A percentile compares a stretch with the other conserved stretches of the same genome.
Evolutionary conservation across 2,113 vertebrate genomes (phyloP).

Genomic region (Tor tambroides): DNA sequence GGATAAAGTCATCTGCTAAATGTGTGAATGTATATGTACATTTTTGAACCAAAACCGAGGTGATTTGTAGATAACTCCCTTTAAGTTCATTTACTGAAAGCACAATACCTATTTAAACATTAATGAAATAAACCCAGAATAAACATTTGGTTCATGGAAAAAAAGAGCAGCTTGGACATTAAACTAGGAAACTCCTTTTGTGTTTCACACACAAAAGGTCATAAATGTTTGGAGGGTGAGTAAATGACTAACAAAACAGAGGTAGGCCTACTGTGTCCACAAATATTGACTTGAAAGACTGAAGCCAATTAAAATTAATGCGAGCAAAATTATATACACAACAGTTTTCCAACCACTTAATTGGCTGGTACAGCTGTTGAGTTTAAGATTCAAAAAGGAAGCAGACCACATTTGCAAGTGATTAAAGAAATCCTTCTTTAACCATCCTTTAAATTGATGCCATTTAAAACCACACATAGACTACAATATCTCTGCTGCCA

Average conservation of each 20-base stretch:
- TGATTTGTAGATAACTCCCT: too few species aligned
- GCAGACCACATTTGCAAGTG: slow-evolving; percentile 5
- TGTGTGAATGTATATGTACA: too few species aligned
- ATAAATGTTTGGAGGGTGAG: background rate
- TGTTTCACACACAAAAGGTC: background rate
- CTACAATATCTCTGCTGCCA: background rate
- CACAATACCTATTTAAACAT: background rate
- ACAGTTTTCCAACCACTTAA: background rate
- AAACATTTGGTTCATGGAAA: background rate
- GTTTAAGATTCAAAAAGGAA: background rate
- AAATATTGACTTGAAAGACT: background rate
- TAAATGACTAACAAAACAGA: background rate
- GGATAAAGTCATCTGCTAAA: too few species aligned
- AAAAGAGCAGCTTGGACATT: background rate
- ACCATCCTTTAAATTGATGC: too few species aligned
- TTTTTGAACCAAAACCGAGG: too few species aligned
- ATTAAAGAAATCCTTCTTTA: background rate
- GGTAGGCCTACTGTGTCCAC: background rate
- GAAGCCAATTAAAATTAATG: background rate
- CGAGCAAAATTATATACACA: background rate
- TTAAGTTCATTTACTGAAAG: background rate
- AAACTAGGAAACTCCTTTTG: background rate
- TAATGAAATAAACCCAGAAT: background rate
- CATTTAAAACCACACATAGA: background rate
- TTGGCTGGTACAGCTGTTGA: background rate